Evolutionary conservation across 2,797 vertebrate species (phyloP), one percentile per base, ranked within the genome.

Genomic region (Cephalopachus bancanus): DNA sequence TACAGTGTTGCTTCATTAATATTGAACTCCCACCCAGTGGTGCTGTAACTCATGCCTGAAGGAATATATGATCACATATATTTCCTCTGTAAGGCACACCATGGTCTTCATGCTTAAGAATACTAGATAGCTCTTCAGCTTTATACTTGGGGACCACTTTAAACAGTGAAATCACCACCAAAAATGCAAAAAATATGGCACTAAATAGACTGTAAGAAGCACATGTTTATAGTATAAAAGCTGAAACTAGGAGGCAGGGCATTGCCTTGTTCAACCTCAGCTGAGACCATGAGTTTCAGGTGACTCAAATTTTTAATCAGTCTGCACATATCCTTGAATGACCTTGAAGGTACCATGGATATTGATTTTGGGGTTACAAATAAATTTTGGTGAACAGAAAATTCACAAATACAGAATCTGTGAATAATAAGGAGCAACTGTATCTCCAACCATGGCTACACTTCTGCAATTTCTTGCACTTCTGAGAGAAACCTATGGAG

Each of bases 361-460:
- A 72, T 30, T 26, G 71, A 24, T 65, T 55, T 44, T n/a, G 33
- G n/a, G 65, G 53, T 94, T 28, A 65, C 51, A 85, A 49, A 83
- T 74, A 49, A 37, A 37, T 69, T 75, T 60, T 62, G 49, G 62
- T 10, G 20, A 71, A 53, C 8, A 33, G 90, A 33, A 51, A 59
- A 75, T 55, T 85, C 2, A 2, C 37, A 57, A 75, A 80, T 55
- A 55, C 1, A 22, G 49, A 83, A 30, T 71, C 14, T 3, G 37
- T 72, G 55, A 75, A 8, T 69, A n/a, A 16, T 49, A 26, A 86
- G 24, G 69, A 28, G 37, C 14, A 5, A 10, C 30, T 7, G 1
- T 28, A 19, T 16, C 16, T 26, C 26, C 49, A 57, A 51, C 19
- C 10, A 26, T 0, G 1, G 49, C 22, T 22, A 33, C 10, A 1